Conservation (phyloP, 2,797 vertebrate species). For the Pangasius krempfi region DNA sequence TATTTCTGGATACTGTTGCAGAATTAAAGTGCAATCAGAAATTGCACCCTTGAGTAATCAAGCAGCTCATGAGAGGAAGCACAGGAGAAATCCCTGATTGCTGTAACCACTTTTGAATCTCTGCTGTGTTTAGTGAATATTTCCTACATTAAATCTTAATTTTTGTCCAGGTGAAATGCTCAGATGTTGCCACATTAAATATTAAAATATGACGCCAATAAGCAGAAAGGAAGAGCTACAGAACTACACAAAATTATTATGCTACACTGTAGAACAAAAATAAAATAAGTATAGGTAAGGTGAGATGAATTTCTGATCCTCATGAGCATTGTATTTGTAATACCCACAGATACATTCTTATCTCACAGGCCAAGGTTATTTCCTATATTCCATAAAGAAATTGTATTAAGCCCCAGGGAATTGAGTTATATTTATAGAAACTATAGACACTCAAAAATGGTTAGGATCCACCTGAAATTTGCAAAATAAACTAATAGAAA, state of each 20-base stretch:
- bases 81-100: constrained; percentile 24
- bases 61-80: constrained; percentile 7
- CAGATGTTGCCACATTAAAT: neutral
- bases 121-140: neutral
- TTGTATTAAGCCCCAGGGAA: neutral
- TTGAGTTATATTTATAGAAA: neutral
- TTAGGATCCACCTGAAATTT: neutral
- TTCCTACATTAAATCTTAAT: neutral
- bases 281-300: neutral
- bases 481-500: neutral
- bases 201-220: neutral
- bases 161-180: neutral
- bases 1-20: constrained; percentile 19
- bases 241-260: neutral
- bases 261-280: neutral
- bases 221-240: neutral
- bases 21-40: constrained; percentile 25
- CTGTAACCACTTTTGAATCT: constrained; percentile 3
- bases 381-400: neutral
- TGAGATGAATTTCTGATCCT: neutral
- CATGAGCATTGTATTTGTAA: neutral
- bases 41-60: constrained; percentile 35
- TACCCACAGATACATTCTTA: neutral
- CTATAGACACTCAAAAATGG: neutral
- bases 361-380: neutral